Evolutionary conservation across 2,113 vertebrate genomes (phyloP), one percentile per base, ranked within the genome.

Genomic region (Pimephales promelas): DNA sequence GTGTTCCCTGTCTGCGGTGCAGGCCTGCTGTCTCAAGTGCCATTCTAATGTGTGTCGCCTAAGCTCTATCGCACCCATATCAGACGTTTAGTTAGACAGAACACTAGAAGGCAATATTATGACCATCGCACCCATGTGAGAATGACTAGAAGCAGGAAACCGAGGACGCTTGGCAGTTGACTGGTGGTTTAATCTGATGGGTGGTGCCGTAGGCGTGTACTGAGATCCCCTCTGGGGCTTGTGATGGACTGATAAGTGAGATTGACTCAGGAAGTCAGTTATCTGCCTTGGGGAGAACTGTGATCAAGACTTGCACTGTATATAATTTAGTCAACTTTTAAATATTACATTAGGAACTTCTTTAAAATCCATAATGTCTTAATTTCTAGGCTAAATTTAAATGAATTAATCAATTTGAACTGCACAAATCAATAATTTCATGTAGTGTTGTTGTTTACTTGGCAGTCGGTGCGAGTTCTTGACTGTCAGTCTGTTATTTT

Each of bases 201-300:
- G 75, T 83, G 62, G 62, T 73, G 75, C 75, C 7, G 57, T 54
- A 56, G 83, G 72, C 47, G 80, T 73, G 81, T 68, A 14, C 79
- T 70, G 76, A 81, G 81, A 82, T 81, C 52, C 80, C 81, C 84
- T 47, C 54, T 72, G 84, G 77, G 86, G 84, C 81, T 85, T 81
- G 71, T 81, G 84, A 88, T 88, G 54, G 81, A 59, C 86, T 88
- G 84, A 86, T 88, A 86, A 88, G 81, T 56, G 71, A 80, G 84
- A 85, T 83, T 83, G 84, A 80, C 83, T 83, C 84, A 86, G 86
- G 86, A 86, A 85, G 86, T 68, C 10, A 14, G 47, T 40, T 81
- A 22, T 81, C 45, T 14, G 24, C 7, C 20, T 1, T 7, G 36
- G 40, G 59, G 10, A 66, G 20, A 81, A 36, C 2, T 8, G 49